A percentile compares a stretch with the other conserved stretches of the same genome.
Conservation (phyloP, 2,113 vertebrate species). For the Coturnix japonica region DNA sequence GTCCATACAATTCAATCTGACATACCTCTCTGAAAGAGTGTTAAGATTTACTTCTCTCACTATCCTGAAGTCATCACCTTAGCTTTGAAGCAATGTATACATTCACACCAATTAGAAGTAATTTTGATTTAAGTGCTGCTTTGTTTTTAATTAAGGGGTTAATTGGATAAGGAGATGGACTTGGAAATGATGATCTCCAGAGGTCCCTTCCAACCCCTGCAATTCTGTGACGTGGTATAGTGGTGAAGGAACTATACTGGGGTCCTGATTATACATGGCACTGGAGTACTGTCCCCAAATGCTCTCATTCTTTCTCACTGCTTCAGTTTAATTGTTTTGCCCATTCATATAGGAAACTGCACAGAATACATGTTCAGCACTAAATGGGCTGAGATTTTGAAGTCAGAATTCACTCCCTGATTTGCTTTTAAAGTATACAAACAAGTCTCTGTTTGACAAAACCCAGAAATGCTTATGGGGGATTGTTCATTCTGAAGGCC, state of each 20-base stretch:
- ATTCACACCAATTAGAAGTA: not conserved
- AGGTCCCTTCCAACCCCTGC: too few relatives aligned
- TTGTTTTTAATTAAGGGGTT: not conserved
- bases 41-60: conserved; percentile 19
- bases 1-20: not conserved
- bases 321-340: not conserved
- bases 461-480: not conserved
- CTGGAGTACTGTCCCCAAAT: not conserved
- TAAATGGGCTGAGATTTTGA: not conserved
- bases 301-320: not conserved
- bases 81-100: not conserved
- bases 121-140: not conserved
- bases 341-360: not conserved
- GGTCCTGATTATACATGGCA: not conserved
- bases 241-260: not conserved
- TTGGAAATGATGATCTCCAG: too few relatives aligned
- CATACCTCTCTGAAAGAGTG: not conserved
- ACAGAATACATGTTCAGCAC: not conserved
- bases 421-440: not conserved
- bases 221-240: not conserved
- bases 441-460: not conserved
- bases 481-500: not conserved
- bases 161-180: not conserved
- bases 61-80: not conserved
- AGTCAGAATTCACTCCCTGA: not conserved